Base-by-base conservation (phyloP, 92 coral and sea anemone species). In the Plumapathes pennacea region DNA sequence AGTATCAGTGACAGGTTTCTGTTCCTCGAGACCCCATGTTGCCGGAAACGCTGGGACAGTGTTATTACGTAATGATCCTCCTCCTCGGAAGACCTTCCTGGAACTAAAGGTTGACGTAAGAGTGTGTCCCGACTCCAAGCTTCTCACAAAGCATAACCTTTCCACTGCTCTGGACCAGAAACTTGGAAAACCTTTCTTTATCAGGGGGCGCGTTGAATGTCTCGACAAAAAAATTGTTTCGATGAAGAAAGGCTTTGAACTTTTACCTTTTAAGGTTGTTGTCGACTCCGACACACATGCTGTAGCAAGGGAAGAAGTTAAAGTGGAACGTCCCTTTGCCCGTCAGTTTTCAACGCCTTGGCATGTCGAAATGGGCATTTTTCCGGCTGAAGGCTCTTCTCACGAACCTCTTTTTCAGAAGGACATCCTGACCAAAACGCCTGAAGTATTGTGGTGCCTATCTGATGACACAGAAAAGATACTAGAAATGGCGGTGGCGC, bases 301-400 rank as follows among this genome's bases (percentile, higher is more conserved):
- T 18, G 74, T 78, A 7, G 62, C 59, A 26, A 67, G 87, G 43
- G 24, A 57, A 22, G 81, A 68, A 25, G 50, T 45, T 2, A 69
- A 81, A 26, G 43, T 51, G 25, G 46, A 41, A 10, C 13, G 19
- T 13, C 49, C 69, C 0, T 85, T 68, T 46, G 2, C 31, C 10
- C 88, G 94, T 2, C 94, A 85, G 43, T 24, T 75, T 9, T 85
- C 94, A 2, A 67, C 60, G 28, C 84, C 88, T 39, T 76, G 76
- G 80, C 64, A 74, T 15, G 41, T 31, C 30, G 70, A 59, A 29
- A 57, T 24, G 21, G 84, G 83, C n/a, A 9, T 69, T 29, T 80
- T 50, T 33, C 79, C 64, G 0, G 79, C 84, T 1, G 77, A 78
- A 46, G 53, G 67, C 14, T 41, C 67, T 10, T 51, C 76, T 1